phyloP scores from a whole-genome alignment of 2,888 invertebrate genomes.

The Apoda limacodes region DNA sequence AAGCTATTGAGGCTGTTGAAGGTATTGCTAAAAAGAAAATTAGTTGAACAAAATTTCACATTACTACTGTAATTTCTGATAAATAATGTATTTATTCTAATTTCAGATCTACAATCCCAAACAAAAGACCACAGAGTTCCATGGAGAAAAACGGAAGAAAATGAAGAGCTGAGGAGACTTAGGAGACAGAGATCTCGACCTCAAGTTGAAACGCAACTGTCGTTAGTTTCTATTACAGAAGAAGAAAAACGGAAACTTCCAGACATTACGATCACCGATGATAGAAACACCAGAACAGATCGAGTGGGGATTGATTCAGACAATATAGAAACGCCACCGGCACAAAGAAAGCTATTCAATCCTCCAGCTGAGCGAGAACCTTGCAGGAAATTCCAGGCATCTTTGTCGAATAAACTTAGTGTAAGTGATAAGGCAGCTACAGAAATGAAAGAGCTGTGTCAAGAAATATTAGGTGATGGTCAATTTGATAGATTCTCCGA shows the following conservation, averaged over 20 bases:
- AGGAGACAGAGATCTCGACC: conserved; percentile 69
- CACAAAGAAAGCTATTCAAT: conserved; percentile 76
- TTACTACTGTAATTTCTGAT: not conserved
- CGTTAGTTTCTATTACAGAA: conserved; percentile 71
- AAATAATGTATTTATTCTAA: conserved; percentile 3
- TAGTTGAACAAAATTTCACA: too few species aligned
- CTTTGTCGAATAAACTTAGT: conserved; percentile 28
- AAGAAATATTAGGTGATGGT: conserved; percentile 76
- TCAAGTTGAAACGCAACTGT: conserved; percentile 46
- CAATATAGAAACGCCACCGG: conserved; percentile 91
- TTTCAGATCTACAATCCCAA: conserved; percentile 76
- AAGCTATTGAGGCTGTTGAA: conserved; percentile 88
- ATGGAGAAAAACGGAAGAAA: conserved; percentile 80
- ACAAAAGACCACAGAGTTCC: conserved; percentile 83
- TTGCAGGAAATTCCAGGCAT: conserved; percentile 64
- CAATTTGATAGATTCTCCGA: conserved; percentile 89
- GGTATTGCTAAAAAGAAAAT: conserved; percentile 64
- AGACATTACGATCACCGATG: conserved; percentile 48
- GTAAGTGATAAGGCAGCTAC: conserved; percentile 38
- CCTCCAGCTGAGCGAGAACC: conserved; percentile 73
- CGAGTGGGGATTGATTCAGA: conserved; percentile 90
- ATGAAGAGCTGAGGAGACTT: conserved; percentile 72
- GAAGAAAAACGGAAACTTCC: conserved; percentile 71
- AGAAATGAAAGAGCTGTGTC: conserved; percentile 56
- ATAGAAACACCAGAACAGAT: conserved; percentile 53